Evolutionary conservation across 2,888 invertebrate genomes (phyloP).

Genomic region (Gortyna flavago): DNA sequence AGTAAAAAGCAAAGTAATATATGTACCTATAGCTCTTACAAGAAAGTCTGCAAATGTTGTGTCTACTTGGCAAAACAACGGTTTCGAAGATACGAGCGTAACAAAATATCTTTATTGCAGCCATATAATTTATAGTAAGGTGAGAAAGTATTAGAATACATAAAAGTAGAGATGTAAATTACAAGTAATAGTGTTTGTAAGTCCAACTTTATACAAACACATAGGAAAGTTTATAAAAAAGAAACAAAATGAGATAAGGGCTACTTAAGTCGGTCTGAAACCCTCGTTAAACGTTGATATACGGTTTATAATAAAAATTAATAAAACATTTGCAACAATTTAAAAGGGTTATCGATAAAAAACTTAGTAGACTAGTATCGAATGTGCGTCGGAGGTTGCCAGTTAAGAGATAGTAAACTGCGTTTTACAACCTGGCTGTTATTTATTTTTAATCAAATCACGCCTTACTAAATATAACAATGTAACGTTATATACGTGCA

Average conservation of each 20-base stretch:
- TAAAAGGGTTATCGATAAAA: constrained; percentile 87
- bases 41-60: constrained; percentile 26
- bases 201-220: constrained; percentile 64
- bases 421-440: constrained; percentile 81
- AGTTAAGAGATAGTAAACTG: constrained; percentile 86
- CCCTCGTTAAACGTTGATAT: constrained; percentile 88
- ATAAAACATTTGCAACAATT: constrained; percentile 89
- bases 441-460: constrained; percentile 82
- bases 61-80: constrained; percentile 33
- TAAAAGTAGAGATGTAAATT: constrained; percentile 57
- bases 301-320: constrained; percentile 87
- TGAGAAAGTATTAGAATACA: constrained; percentile 63
- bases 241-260: constrained; percentile 85
- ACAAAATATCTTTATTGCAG: constrained; percentile 59
- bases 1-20: constrained; percentile 32
- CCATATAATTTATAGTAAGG: constrained; percentile 60
- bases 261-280: constrained; percentile 83
- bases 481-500: constrained; percentile 64
- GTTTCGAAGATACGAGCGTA: constrained; percentile 21
- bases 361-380: constrained; percentile 84
- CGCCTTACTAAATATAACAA: constrained; percentile 73
- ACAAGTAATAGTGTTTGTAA: constrained; percentile 55
- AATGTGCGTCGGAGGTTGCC: constrained; percentile 79
- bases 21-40: background rate
- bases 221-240: constrained; percentile 80